These are phyloP conservation scores for Leptatherina wallacei DNA, from an alignment of 2,797 vertebrate genomes.

Conservation along the genomic window DNA sequence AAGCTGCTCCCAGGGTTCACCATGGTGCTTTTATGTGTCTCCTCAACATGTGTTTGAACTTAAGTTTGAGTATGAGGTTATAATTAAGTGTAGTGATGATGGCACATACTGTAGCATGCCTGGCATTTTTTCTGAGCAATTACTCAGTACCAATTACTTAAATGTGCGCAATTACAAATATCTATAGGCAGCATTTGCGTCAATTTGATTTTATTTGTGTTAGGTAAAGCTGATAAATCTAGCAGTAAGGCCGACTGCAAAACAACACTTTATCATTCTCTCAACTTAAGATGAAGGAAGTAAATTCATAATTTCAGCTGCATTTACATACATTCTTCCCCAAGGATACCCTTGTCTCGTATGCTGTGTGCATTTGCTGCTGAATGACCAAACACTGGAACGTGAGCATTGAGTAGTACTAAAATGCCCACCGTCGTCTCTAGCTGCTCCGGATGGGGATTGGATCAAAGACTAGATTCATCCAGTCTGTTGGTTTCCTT, in stretches of 20 bases:
- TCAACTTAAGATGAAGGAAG: not conserved
- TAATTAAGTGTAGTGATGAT: not conserved
- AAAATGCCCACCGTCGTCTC: no score
- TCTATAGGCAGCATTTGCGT: not conserved
- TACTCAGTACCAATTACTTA: no score
- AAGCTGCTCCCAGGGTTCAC: constrained; percentile 37
- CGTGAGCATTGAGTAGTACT: not conserved
- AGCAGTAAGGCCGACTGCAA: not conserved
- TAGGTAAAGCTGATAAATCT: not conserved
- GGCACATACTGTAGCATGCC: not conserved
- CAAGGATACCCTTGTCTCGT: not conserved
- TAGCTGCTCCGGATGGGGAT: no score
- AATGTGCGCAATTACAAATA: constrained; percentile 8
- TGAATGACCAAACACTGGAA: not conserved
- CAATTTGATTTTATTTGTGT: not conserved
- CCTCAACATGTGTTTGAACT: not conserved
- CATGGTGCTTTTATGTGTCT: constrained; percentile 2
- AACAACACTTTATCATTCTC: not conserved
- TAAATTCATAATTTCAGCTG: not conserved
- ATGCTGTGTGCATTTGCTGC: not conserved
- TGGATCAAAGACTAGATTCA: no score
- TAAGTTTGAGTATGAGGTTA: not conserved
- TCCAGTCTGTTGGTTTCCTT: no score
- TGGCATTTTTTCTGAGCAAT: no score
- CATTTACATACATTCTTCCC: not conserved